These are phyloP conservation scores for Drosophila pegasa DNA, from an alignment of 2,888 invertebrate species.

Conservation along the genomic window DNA sequence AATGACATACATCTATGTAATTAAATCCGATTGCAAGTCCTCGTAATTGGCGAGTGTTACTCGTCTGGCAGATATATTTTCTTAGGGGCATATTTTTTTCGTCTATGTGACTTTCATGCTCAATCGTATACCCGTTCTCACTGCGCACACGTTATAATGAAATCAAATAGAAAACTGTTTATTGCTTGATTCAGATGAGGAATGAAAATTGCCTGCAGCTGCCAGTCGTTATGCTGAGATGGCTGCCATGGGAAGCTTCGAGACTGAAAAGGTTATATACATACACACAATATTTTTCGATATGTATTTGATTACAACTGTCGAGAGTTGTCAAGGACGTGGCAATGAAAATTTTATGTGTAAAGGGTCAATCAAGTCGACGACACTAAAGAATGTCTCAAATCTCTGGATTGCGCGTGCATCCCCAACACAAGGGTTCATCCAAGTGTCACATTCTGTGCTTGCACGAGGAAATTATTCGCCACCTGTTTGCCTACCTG, in stretches of 20 bases:
- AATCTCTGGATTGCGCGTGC: conserved; percentile 1
- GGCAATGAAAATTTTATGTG: conserved; percentile 52
- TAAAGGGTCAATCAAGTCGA: conserved; percentile 15
- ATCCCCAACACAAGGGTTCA: neutral
- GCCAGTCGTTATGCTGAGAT: conserved; percentile 34
- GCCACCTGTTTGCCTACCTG: conserved; percentile 43
- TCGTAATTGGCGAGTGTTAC: neutral
- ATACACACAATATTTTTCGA: neutral
- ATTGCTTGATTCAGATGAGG: conserved; percentile 46
- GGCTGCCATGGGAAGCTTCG: conserved; percentile 51
- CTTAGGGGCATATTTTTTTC: neutral
- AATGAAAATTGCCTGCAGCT: conserved; percentile 74
- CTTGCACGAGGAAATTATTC: conserved; percentile 62
- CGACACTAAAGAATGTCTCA: conserved; percentile 36
- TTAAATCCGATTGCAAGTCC: neutral
- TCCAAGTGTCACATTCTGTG: conserved; percentile 29
- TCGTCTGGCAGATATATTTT: neutral
- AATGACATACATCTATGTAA: neutral
- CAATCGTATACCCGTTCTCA: neutral
- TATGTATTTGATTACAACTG: conserved; percentile 2
- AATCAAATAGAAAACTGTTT: conserved; percentile 39
- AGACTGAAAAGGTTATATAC: conserved; percentile 2
- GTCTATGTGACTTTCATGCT: neutral
- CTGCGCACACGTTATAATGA: neutral
- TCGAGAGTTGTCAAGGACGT: conserved; percentile 24